Conservation (phyloP, 2,888 invertebrate genomes). For the Phengaris arion region DNA sequence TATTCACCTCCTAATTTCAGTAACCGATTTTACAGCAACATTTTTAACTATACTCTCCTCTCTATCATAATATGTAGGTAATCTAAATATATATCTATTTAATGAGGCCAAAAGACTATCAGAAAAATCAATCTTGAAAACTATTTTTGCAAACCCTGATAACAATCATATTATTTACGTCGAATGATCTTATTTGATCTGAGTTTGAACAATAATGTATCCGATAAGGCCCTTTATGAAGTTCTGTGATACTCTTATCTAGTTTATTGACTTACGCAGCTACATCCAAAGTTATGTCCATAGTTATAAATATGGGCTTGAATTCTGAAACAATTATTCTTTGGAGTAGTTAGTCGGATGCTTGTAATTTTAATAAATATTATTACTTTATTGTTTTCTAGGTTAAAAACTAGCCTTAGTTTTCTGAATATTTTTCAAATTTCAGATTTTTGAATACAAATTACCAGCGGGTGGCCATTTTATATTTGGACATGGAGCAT, state of each 20-base stretch:
- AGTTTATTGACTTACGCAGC: not conserved
- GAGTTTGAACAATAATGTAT: constrained; percentile 6
- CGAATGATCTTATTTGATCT: not conserved
- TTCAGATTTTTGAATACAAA: constrained; percentile 76
- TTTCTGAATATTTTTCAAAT: not conserved
- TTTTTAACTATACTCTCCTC: too few relatives aligned
- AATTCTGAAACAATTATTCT: not conserved
- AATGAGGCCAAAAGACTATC: not conserved
- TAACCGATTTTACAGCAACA: too few relatives aligned
- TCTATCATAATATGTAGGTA: too few relatives aligned
- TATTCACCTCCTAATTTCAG: too few relatives aligned
- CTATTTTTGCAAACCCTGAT: not conserved
- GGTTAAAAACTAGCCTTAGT: not conserved
- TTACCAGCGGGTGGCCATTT: constrained; percentile 82
- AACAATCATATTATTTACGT: constrained; percentile 1
- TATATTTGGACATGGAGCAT: constrained; percentile 84
- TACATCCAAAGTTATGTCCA: not conserved
- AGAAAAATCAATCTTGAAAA: not conserved
- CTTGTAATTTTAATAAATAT: too few relatives aligned
- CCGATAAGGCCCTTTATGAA: not conserved
- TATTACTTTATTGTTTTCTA: too few relatives aligned
- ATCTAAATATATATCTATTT: not conserved
- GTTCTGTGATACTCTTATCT: constrained; percentile 4
- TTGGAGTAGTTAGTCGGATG: not conserved
- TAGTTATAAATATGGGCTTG: not conserved